phyloP scores from a whole-genome alignment of 1,140 invertebrate genomes.

The Drosophila funebris region DNA sequence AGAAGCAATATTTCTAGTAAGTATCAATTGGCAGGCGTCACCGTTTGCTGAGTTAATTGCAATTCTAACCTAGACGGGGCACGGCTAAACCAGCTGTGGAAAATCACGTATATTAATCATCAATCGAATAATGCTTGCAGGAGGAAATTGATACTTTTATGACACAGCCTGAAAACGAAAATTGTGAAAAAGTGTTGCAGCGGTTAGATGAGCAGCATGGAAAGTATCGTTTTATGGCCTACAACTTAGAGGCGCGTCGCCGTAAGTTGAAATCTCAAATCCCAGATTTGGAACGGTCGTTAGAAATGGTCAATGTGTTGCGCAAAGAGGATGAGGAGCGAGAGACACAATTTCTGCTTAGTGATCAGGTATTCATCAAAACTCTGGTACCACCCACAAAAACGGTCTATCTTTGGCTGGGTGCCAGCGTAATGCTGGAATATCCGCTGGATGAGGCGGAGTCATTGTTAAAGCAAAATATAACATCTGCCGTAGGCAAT shows the following conservation, averaged over 20 bases:
- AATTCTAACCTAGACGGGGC: conserved; percentile 64
- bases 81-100: conserved; percentile 39
- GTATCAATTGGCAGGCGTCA: conserved; percentile 55
- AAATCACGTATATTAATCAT: conserved; percentile 68
- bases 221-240: conserved; percentile 99
- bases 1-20: conserved; percentile 92
- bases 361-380: conserved; percentile 97
- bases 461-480: conserved; percentile 93
- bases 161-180: conserved; percentile 91
- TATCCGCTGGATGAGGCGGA: conserved; percentile 97
- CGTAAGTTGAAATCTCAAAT: conserved; percentile 94
- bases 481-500: conserved; percentile 93
- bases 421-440: conserved; percentile 99
- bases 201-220: conserved; percentile 95
- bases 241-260: conserved; percentile 92
- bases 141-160: conserved; percentile 98
- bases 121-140: conserved; percentile 84
- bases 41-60: not conserved
- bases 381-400: conserved; percentile 95
- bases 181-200: conserved; percentile 92
- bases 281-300: conserved; percentile 95
- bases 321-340: conserved; percentile 92
- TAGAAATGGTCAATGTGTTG: conserved; percentile 96
- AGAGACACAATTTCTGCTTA: conserved; percentile 96
- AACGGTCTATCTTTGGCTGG: conserved; percentile 98